Conservation (phyloP, 2,888 invertebrate species). For the Podotricha telesiphe region DNA sequence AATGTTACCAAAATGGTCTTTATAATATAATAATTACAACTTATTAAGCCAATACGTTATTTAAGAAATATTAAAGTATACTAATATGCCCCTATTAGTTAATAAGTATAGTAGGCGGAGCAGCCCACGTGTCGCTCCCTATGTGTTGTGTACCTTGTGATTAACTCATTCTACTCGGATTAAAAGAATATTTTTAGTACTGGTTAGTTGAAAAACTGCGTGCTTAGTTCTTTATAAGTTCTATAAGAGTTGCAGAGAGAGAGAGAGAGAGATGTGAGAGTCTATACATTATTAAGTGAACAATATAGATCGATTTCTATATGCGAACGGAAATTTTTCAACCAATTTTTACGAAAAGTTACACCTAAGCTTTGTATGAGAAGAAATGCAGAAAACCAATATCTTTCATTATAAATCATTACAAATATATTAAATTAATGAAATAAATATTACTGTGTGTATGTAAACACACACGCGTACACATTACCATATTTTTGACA, state of each 20-base stretch:
- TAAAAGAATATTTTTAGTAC: slow-evolving; percentile 7
- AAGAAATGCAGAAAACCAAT: no score
- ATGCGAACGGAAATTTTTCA: no score
- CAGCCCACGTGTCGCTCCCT: slow-evolving; percentile 53
- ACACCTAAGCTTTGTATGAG: no score
- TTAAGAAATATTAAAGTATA: not conserved
- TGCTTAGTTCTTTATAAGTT: not conserved
- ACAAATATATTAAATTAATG: no score
- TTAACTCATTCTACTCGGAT: slow-evolving; percentile 55
- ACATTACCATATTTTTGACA: no score
- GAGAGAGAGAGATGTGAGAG: no score
- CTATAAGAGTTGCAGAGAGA: not conserved
- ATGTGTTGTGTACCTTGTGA: slow-evolving; percentile 65
- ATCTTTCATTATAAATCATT: no score
- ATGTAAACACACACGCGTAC: no score
- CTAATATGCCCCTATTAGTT: not conserved
- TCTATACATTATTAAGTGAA: no score
- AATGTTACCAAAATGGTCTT: not conserved
- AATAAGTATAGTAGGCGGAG: slow-evolving; percentile 31
- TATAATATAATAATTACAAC: not conserved
- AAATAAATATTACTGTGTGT: no score
- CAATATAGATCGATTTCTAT: no score
- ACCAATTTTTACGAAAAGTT: no score
- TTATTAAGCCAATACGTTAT: not conserved
- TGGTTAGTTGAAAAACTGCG: not conserved